Evolutionary conservation across 2,888 invertebrate species (phyloP).

Genomic region (Erebia palarica): DNA sequence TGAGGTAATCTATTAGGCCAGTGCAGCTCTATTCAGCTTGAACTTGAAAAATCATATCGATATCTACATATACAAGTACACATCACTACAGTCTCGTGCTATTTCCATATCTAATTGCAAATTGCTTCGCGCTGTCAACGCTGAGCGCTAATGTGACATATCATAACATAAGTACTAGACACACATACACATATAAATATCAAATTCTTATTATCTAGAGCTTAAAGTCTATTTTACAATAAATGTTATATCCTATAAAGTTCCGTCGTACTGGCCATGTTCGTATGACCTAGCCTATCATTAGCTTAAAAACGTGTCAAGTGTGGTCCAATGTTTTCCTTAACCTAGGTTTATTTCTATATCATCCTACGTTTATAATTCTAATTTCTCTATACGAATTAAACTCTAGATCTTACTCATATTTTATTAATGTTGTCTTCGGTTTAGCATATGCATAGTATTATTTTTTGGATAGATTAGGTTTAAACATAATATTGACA

Average conservation of each 20-base stretch:
- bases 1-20: neutral
- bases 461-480: too few relatives aligned
- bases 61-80: constrained; percentile 45
- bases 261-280: constrained; percentile 25
- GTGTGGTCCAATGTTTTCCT: constrained; percentile 29
- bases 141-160: constrained; percentile 78
- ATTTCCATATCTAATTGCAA: constrained; percentile 81
- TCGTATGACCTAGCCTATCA: constrained; percentile 38
- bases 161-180: constrained; percentile 44
- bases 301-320: constrained; percentile 41
- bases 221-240: constrained; percentile 26
- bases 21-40: neutral
- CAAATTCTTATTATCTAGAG: constrained; percentile 22
- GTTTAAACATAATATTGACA: too few relatives aligned
- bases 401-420: neutral
- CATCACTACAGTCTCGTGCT: constrained; percentile 56
- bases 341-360: constrained; percentile 1
- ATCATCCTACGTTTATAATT: neutral
- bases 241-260: constrained; percentile 21
- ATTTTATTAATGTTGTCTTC: too few relatives aligned
- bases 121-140: constrained; percentile 75
- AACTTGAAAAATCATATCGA: constrained; percentile 45
- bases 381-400: neutral
- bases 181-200: constrained; percentile 16
- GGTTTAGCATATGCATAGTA: too few relatives aligned